These are phyloP conservation scores for Nysson spinosus DNA, from an alignment of 2,888 invertebrate species.

Conservation along the genomic window DNA sequence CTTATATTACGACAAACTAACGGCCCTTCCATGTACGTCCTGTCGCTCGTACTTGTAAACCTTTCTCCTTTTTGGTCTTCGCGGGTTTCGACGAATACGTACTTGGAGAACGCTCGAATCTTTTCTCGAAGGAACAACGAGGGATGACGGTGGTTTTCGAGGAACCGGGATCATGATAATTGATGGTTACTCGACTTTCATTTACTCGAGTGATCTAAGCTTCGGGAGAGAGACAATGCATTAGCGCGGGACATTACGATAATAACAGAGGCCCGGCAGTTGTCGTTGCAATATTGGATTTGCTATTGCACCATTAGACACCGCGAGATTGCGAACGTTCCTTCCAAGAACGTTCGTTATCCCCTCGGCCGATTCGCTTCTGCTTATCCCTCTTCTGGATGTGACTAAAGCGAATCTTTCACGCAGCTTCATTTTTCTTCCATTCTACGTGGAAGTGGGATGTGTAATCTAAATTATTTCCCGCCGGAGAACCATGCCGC, in stretches of 20 bases:
- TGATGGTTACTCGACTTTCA: slow-evolving; percentile 26
- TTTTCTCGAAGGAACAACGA: slow-evolving; percentile 15
- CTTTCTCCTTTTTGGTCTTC: neutral
- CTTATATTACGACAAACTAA: no score
- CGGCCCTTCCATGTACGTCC: no score
- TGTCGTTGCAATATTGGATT: slow-evolving; percentile 32
- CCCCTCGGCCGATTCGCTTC: no score
- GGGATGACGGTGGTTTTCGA: slow-evolving; percentile 13
- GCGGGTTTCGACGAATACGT: no score
- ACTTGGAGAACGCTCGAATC: no score
- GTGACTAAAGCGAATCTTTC: no score
- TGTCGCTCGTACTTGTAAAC: neutral
- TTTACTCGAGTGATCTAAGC: slow-evolving; percentile 24
- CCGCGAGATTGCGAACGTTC: slow-evolving; percentile 24
- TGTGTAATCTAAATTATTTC: no score
- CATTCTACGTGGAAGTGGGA: no score
- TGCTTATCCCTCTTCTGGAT: no score
- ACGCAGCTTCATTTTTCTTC: no score
- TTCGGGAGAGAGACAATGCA: slow-evolving; percentile 1
- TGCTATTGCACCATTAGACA: slow-evolving; percentile 37
- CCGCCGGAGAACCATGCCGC: no score
- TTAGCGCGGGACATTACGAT: slow-evolving; percentile 12
- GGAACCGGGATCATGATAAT: slow-evolving; percentile 29
- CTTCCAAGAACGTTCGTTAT: slow-evolving; percentile 19
- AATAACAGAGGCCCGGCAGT: slow-evolving; percentile 26